Evolutionary conservation across 30 jellyfish, hydroid and myxozoan genomes (phyloP).

Genomic region (Mastigias papua): DNA sequence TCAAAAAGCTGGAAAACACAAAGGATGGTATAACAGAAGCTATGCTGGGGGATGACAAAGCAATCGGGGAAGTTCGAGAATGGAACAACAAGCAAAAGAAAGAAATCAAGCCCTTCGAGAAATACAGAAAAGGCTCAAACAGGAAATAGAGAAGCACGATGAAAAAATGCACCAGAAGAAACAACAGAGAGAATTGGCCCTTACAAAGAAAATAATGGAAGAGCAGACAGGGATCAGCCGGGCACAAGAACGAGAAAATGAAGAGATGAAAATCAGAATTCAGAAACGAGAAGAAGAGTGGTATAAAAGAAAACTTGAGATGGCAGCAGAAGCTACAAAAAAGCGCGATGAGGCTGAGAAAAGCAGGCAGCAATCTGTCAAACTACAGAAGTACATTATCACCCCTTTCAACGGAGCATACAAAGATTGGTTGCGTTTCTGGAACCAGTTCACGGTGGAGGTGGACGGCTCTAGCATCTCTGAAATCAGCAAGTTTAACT

Average conservation of each 20-base stretch:
- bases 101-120: no score
- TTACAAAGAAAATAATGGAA: no score
- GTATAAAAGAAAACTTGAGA: conserved; percentile 33
- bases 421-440: conserved; percentile 83
- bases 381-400: conserved; percentile 80
- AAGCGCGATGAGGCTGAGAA: conserved; percentile 37
- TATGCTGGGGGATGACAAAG: conserved; percentile 15
- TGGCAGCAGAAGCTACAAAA: conserved; percentile 41
- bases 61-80: no score
- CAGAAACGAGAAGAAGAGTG: conserved; percentile 20
- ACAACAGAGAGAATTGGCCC: no score
- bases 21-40: conserved; percentile 18
- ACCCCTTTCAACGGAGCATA: conserved; percentile 77
- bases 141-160: no score
- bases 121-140: no score
- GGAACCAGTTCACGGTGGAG: conserved; percentile 83
- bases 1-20: conserved; percentile 3
- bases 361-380: conserved; percentile 64
- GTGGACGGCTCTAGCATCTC: conserved; percentile 72
- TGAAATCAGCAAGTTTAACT: conserved; percentile 80
- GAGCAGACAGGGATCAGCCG: conserved; percentile 32
- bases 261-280: background rate
- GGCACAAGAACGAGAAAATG: background rate
- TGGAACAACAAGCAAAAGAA: no score
- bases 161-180: no score